Base-by-base conservation (phyloP, 2,113 vertebrate genomes). In the Psilopogon haemacephalus region DNA sequence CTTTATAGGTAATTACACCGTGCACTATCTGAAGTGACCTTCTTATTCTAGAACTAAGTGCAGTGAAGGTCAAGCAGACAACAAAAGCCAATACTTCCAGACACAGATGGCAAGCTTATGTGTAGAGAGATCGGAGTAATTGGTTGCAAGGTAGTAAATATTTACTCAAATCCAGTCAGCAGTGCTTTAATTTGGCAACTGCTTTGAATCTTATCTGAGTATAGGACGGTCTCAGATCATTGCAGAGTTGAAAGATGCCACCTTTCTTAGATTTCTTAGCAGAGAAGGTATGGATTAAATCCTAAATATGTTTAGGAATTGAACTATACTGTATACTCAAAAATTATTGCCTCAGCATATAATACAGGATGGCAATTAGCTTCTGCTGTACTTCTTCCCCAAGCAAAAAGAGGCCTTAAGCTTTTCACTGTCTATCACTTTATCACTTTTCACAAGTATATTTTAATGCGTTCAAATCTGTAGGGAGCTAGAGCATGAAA, bases 391-490 rank as follows among this genome's bases (percentile, higher is more conserved):
- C 40, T 28, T 83, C 75, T 79, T 79, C 67, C 54, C 32, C 68
- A 63, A 63, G 74, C 2, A 1, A 67, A 92, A 90, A 84, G 23
- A 2, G n/a, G 33, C 82, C 86, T 46, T 15, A 62, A 63, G 35
- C 59, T 91, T 74, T 93, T 79, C 35, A 9, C 70, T 84, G 80
- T 82, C 84, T 87, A 13, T 69, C 84, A 67, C 77, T 83, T 90
- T 48, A 94, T 70, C 89, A 89, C 78, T 89, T 85, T 84, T 89
- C 91, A 91, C 78, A 85, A 85, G 60, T 32, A 42, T 32, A 63
- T 85, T 89, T 89, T 20, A 86, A 56, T 59, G 32, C 64, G 13
- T 63, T 91, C 72, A 40, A 58, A 81, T 86, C 3, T 64, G 58
- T 37, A 70, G 68, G 55, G 52, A 76, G 69, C 28, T 78, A 62